Percentiles rank a stretch among this genome's conserved stretches.
phyloP scores from a whole-genome alignment of 1,140 invertebrate species.

The Drosophila parvula region DNA sequence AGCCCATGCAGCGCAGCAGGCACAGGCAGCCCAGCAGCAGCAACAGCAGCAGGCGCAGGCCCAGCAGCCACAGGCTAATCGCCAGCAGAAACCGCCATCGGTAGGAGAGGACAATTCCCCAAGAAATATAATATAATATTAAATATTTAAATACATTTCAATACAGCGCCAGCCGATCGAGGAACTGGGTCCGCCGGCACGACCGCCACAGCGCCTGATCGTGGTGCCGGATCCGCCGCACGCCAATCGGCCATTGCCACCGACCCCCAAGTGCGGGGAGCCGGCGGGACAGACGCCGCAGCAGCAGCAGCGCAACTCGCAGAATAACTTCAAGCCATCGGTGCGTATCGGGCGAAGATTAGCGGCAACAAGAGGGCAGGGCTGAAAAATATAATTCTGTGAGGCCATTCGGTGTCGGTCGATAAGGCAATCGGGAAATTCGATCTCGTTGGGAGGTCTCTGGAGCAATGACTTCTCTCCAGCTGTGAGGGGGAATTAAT shows the following conservation, averaged over 20 bases:
- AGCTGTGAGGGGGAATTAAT: not conserved
- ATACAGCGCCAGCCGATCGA: slow-evolving; percentile 85
- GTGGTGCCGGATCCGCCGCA: slow-evolving; percentile 89
- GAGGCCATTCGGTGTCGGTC: not conserved
- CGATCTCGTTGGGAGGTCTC: slow-evolving; percentile 36
- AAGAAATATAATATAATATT: not conserved
- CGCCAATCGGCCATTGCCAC: slow-evolving; percentile 90
- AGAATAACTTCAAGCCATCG: slow-evolving; percentile 93
- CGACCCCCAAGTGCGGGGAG: slow-evolving; percentile 87
- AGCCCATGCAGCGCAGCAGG: slow-evolving; percentile 64
- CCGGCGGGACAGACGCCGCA: slow-evolving; percentile 85
- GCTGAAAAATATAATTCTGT: not conserved
- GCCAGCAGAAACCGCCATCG: slow-evolving; percentile 83
- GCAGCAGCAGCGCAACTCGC: slow-evolving; percentile 90
- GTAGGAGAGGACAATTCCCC: slow-evolving; percentile 22
- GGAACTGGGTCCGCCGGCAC: slow-evolving; percentile 92
- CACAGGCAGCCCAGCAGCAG: slow-evolving; percentile 55
- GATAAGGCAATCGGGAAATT: slow-evolving; percentile 31
- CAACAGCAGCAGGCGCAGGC: slow-evolving; percentile 84
- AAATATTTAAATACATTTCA: slow-evolving; percentile 14
- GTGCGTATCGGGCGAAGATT: slow-evolving; percentile 84
- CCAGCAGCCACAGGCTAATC: slow-evolving; percentile 81
- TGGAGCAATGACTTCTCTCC: slow-evolving; percentile 28
- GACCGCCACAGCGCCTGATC: slow-evolving; percentile 94
- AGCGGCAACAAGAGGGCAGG: slow-evolving; percentile 16